phyloP scores from a whole-genome alignment of 2,113 vertebrate species.

The Anhinga rufa region DNA sequence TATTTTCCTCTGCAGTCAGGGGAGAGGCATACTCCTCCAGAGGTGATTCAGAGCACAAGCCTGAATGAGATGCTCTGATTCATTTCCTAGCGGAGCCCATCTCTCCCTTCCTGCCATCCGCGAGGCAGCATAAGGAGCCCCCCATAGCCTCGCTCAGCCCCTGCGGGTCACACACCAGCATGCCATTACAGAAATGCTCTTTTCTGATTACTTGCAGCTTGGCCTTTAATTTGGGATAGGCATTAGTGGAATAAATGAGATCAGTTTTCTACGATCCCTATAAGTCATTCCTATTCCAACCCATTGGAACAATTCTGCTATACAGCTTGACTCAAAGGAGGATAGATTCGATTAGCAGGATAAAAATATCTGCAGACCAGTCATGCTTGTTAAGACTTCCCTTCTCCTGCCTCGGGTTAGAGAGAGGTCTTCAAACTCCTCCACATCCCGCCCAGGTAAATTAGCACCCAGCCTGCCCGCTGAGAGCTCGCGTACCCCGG shows the following conservation, averaged over 20 bases:
- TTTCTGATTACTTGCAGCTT: not conserved
- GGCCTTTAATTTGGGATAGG: not conserved
- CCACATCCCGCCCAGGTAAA: not conserved
- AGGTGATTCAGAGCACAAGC: conserved; percentile 4
- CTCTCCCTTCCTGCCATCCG: not conserved
- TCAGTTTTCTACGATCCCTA: not conserved
- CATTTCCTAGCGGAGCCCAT: not conserved
- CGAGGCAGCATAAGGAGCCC: not conserved
- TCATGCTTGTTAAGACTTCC: not conserved
- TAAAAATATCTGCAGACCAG: not conserved
- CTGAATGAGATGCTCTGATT: not conserved
- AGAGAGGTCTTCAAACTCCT: not conserved
- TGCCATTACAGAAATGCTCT: not conserved
- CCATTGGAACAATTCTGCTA: not conserved
- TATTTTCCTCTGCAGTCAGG: not conserved
- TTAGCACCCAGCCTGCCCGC: not conserved
- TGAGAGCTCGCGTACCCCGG: not conserved
- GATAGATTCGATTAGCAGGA: not conserved
- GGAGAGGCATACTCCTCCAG: not conserved
- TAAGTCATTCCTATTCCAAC: not conserved
- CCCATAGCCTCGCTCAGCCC: not conserved
- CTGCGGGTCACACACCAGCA: not conserved
- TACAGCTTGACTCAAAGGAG: not conserved
- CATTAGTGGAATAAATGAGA: not conserved
- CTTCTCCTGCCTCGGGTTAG: not conserved